Evolutionary conservation across 2,113 vertebrate species (phyloP).

Genomic region (Xenotilapia caudafasciata): DNA sequence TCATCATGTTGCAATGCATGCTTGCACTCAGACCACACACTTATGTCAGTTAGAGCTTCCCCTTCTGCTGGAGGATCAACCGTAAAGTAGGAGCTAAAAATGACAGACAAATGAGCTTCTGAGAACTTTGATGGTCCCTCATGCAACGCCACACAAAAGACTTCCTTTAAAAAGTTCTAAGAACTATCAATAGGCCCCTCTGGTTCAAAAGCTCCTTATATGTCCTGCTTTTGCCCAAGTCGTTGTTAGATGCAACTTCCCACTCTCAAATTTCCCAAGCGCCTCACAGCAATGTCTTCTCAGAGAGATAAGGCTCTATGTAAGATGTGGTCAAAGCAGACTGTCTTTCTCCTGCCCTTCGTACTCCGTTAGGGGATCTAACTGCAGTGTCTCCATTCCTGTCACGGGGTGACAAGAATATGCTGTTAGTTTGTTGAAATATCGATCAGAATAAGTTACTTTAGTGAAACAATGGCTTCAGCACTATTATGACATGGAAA

Average conservation of each 20-base stretch:
- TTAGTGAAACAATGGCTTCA: not conserved
- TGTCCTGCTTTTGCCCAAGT: not conserved
- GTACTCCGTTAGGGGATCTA: not conserved
- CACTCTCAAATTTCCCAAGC: not conserved
- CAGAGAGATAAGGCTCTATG: not conserved
- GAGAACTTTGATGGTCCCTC: not conserved
- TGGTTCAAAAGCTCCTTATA: not conserved
- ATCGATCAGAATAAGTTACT: not conserved
- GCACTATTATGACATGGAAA: not conserved
- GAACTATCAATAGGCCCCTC: not conserved
- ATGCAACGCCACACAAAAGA: not conserved
- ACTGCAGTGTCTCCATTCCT: not conserved
- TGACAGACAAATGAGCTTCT: not conserved
- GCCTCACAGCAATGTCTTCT: not conserved
- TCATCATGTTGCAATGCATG: not conserved
- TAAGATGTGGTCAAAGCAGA: not conserved
- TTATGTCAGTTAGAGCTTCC: not conserved
- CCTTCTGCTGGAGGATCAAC: not conserved
- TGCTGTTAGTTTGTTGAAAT: not conserved
- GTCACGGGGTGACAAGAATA: not conserved
- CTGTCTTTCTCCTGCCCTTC: rapidly evolving
- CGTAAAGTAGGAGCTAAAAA: not conserved
- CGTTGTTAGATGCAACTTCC: not conserved
- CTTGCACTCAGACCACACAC: not conserved
- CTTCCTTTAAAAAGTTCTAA: not conserved